These are phyloP conservation scores for Drosophila merina DNA, from an alignment of 2,888 invertebrate species.

Conservation along the genomic window DNA sequence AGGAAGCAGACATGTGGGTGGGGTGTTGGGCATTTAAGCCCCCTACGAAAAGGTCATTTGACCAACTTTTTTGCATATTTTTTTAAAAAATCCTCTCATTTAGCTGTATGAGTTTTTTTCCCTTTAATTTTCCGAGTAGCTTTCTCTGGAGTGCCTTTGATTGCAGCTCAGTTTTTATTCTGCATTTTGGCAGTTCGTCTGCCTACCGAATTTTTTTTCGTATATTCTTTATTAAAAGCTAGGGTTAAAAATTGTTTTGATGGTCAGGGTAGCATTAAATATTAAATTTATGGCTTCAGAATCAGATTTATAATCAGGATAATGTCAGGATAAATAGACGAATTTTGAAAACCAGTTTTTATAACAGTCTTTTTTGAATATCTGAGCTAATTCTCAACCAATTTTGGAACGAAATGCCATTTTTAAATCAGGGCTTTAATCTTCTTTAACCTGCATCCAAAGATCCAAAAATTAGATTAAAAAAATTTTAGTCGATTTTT, in stretches of 20 bases:
- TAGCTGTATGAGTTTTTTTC: conserved; percentile 28
- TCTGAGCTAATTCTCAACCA: no score
- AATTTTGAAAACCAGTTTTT: not conserved
- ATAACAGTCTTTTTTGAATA: no score
- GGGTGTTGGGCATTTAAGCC: conserved; percentile 75
- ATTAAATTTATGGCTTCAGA: not conserved
- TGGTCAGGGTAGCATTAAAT: not conserved
- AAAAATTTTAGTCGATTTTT: no score
- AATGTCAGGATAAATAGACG: not conserved
- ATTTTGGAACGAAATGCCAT: no score
- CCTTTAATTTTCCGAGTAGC: conserved; percentile 17
- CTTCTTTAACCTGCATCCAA: no score
- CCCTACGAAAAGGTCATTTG: conserved; percentile 75
- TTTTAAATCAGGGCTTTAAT: no score
- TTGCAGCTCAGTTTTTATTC: conserved; percentile 35
- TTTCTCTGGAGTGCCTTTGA: conserved; percentile 63
- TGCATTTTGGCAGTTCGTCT: conserved; percentile 36
- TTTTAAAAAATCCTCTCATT: conserved; percentile 44
- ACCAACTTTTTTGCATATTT: conserved; percentile 66
- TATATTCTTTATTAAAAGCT: conserved; percentile 14
- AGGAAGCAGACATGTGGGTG: conserved; percentile 30
- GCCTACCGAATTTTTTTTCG: conserved; percentile 12
- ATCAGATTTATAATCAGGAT: not conserved
- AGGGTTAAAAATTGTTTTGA: not conserved
- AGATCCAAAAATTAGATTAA: no score